phyloP scores from a whole-genome alignment of 1,140 invertebrate species.

The Papilio machaon region DNA sequence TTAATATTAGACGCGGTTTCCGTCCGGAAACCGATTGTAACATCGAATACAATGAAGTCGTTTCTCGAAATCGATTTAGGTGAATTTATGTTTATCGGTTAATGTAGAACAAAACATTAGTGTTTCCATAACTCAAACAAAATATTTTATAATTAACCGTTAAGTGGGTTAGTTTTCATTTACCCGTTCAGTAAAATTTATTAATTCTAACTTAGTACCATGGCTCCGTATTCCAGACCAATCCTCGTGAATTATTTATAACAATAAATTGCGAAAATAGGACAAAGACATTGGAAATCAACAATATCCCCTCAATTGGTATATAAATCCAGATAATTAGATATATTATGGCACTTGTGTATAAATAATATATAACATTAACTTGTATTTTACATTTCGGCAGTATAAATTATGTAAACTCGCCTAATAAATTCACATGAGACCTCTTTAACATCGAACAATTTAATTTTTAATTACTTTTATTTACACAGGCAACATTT shows the following conservation, averaged over 20 bases:
- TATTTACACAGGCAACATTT: conserved; percentile 15
- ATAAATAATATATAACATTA: conserved; percentile 69
- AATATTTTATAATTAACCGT: conserved; percentile 33
- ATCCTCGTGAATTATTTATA: conserved; percentile 41
- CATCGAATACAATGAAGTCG: not conserved
- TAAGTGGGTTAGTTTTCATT: conserved; percentile 37
- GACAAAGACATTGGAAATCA: conserved; percentile 44
- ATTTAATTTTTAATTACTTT: not conserved
- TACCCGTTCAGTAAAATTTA: not conserved
- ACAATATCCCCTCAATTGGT: conserved; percentile 55
- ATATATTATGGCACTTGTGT: conserved; percentile 76
- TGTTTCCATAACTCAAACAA: conserved; percentile 29
- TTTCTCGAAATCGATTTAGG: conserved; percentile 36
- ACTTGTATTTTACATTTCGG: conserved; percentile 67
- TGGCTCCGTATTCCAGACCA: conserved; percentile 24
- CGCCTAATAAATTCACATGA: conserved; percentile 35
- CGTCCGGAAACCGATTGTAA: conserved; percentile 25
- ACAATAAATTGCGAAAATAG: conserved; percentile 50
- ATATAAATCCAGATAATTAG: conserved; percentile 64
- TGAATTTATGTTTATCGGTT: conserved; percentile 30
- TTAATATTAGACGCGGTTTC: conserved; percentile 1
- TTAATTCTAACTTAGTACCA: conserved; percentile 10
- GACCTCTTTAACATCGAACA: not conserved
- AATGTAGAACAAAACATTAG: conserved; percentile 38
- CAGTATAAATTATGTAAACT: conserved; percentile 55